These are phyloP conservation scores for Clarias platycephalus DNA, from an alignment of 2,797 vertebrate genomes.

Conservation along the genomic window DNA sequence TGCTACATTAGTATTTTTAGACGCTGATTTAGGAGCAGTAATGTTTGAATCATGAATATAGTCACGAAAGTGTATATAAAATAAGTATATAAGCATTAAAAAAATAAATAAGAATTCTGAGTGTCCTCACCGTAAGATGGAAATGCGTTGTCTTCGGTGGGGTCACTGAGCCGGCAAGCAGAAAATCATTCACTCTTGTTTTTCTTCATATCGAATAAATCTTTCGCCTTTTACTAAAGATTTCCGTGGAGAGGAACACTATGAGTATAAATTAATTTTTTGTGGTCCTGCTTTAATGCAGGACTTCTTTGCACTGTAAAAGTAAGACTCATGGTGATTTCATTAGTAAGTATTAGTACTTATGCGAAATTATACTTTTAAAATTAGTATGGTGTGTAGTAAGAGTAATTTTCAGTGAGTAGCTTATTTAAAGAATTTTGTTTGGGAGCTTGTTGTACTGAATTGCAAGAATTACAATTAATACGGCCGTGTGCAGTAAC, in stretches of 20 bases:
- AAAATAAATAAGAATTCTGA: background rate
- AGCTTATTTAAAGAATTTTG: too few relatives aligned
- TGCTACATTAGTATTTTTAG: background rate
- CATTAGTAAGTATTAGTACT: too few relatives aligned
- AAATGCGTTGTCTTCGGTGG: too few relatives aligned
- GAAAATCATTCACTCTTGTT: background rate
- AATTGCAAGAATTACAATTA: accelerated
- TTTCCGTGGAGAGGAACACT: background rate
- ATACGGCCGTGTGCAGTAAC: too few relatives aligned
- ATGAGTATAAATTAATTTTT: background rate
- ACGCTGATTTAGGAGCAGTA: background rate
- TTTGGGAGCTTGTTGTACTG: too few relatives aligned
- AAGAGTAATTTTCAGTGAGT: too few relatives aligned
- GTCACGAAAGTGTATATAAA: background rate
- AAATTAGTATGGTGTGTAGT: too few relatives aligned
- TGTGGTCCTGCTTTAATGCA: background rate
- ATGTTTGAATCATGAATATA: background rate
- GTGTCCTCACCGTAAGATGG: background rate
- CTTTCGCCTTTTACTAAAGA: slow-evolving; percentile 12
- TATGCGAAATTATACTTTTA: too few relatives aligned
- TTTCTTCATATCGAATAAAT: background rate
- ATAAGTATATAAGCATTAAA: background rate
- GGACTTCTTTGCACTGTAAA: accelerated
- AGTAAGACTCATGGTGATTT: too few relatives aligned
- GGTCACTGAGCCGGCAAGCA: too few relatives aligned